Evolutionary conservation across 2,888 invertebrate genomes (phyloP), one percentile per base, ranked within the genome.

Genomic region (Petrolisthes manimaculis): DNA sequence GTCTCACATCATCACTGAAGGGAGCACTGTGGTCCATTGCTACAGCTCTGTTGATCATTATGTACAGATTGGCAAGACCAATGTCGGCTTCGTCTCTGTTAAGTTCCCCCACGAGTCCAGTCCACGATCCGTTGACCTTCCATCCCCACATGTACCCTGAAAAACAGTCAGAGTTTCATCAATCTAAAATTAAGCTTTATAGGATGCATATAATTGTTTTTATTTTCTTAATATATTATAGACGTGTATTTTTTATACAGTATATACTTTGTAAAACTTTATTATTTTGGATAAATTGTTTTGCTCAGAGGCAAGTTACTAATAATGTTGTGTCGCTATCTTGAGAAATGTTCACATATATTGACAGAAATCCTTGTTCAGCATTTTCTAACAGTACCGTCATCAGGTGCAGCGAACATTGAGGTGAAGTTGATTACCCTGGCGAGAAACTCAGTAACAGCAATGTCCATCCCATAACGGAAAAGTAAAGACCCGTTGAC

Each of bases 1-100:
- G 1, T 37, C 37, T 37, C 37, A 61, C 61, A 18, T 61, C 61
- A 9, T 61, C 61, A 61, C 18, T 61, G 18, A 55, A 86, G 1
- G 86, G 81, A 1, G 55, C 37, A 18, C 24, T 86, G 74, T 81
- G 81, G 51, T 86, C 86, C 55, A 86, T 5, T 37, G 81, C 74
- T 4, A 9, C 37, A 2, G 53, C 56, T 9, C 80, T 53, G 18
- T 24, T 54, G 55, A 74, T 54, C 18, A 74, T 56, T 21, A 86
- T 55, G 74, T 86, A 86, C 18, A 86, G 37, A 61, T 90, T 75
- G 18, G 69, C 89, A 12, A 87, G 74, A 0, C 85, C 89, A 1
- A 90, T 12, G 61, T 90, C 89, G 6, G 75, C 89, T 24, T 88
- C 84, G 56, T 88, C 85, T 37, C 85, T 80, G 14, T 79, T 24